phyloP scores from a whole-genome alignment of 37 sponge, comb jelly and placozoan genomes.

The Lycopodina hypogea region DNA sequence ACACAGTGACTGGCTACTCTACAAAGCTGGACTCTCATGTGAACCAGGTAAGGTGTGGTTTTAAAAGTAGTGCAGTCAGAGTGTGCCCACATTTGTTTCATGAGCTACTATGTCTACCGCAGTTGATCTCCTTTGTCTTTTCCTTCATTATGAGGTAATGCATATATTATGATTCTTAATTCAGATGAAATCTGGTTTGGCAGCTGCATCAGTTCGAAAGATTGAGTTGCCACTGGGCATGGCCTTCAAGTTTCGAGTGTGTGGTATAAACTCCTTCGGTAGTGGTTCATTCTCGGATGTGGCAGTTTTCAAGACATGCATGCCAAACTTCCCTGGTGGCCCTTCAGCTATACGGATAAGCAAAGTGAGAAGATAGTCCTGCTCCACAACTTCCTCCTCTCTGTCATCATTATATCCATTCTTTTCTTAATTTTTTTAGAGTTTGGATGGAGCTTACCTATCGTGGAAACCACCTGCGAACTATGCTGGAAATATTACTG shows the following conservation, averaged over 20 bases:
- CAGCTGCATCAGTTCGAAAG: slow-evolving; percentile 20
- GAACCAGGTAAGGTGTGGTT: too few species aligned
- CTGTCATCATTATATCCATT: too few species aligned
- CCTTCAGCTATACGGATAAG: slow-evolving; percentile 97
- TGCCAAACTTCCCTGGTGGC: slow-evolving; percentile 99
- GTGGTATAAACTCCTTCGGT: slow-evolving; percentile 93
- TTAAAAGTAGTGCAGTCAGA: too few species aligned
- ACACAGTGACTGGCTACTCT: slow-evolving; percentile 62
- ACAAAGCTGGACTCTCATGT: too few species aligned
- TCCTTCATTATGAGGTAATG: too few species aligned
- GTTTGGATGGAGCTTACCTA: slow-evolving; percentile 92
- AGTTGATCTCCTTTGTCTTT: too few species aligned
- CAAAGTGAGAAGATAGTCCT: too few species aligned
- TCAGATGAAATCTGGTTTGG: too few species aligned
- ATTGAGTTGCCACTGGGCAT: slow-evolving; percentile 88
- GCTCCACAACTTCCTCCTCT: too few species aligned
- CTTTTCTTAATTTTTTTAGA: slow-evolving; percentile 50
- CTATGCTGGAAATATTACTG: slow-evolving; percentile 88
- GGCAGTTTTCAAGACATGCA: slow-evolving; percentile 97
- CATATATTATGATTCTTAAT: too few species aligned
- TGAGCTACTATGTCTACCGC: too few species aligned
- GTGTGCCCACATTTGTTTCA: too few species aligned
- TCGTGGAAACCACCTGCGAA: slow-evolving; percentile 98
- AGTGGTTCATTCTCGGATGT: slow-evolving; percentile 91
- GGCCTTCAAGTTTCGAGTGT: slow-evolving; percentile 95